phyloP scores from a whole-genome alignment of 2,888 invertebrate species.

The Eilema griseolum region DNA sequence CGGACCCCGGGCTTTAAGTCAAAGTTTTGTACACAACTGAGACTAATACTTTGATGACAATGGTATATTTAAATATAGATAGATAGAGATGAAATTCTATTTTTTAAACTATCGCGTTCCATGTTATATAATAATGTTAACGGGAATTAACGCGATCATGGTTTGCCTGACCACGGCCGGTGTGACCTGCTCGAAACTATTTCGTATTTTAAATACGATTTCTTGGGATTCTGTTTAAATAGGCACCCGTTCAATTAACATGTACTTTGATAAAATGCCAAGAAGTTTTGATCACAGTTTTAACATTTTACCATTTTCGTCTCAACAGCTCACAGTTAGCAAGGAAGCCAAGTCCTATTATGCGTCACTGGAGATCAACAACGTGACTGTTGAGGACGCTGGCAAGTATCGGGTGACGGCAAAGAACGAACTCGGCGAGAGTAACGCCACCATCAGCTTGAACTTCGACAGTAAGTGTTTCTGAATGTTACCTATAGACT shows the following conservation, averaged over 20 bases:
- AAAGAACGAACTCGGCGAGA: slow-evolving; percentile 99
- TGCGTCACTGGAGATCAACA: slow-evolving; percentile 96
- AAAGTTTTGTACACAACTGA: too few relatives aligned
- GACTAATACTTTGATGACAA: too few relatives aligned
- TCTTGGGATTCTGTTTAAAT: too few relatives aligned
- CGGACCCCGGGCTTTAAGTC: too few relatives aligned
- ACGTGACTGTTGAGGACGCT: slow-evolving; percentile 98
- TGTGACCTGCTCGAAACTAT: too few relatives aligned
- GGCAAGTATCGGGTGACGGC: slow-evolving; percentile 99
- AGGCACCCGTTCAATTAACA: not conserved
- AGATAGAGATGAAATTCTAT: too few relatives aligned
- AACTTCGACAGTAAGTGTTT: slow-evolving; percentile 98
- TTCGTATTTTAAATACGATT: too few relatives aligned
- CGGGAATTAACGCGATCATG: too few relatives aligned
- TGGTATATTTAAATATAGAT: too few relatives aligned
- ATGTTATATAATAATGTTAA: too few relatives aligned
- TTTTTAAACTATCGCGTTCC: too few relatives aligned
- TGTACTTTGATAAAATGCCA: not conserved
- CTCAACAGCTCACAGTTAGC: slow-evolving; percentile 92
- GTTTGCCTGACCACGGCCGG: too few relatives aligned
- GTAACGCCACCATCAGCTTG: slow-evolving; percentile 98
- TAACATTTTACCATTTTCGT: not conserved
- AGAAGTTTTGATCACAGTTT: not conserved
- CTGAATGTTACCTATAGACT: not conserved
- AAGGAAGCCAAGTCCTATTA: slow-evolving; percentile 98